These are phyloP conservation scores for Archegozetes longisetosus DNA, from an alignment of 1,140 invertebrate species.

Conservation along the genomic window DNA sequence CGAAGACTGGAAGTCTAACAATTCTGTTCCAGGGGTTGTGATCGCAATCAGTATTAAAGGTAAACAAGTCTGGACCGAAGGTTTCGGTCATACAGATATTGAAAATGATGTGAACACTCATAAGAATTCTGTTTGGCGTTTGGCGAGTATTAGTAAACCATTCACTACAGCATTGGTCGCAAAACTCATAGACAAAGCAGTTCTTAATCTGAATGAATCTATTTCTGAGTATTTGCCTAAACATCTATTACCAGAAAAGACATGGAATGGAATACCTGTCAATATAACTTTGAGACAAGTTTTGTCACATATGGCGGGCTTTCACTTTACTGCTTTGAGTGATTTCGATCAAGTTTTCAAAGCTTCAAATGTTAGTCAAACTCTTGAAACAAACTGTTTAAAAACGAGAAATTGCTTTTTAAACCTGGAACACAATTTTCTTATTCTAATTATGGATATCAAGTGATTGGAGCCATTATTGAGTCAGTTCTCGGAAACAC, in stretches of 20 bases:
- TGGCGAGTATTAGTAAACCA: not conserved
- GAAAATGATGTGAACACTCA: not conserved
- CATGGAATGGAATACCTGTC: not conserved
- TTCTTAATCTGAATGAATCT: not conserved
- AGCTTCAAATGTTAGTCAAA: not conserved
- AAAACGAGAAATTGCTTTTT: not conserved
- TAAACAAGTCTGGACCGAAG: not conserved
- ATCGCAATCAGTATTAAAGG: not conserved
- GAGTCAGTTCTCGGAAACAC: not conserved
- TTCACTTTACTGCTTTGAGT: not conserved
- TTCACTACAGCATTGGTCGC: not conserved
- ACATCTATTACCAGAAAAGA: not conserved
- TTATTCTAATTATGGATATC: constrained; percentile 2
- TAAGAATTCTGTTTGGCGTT: not conserved
- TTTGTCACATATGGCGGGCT: constrained; percentile 1
- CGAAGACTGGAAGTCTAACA: too few relatives aligned
- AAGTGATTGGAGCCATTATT: not conserved
- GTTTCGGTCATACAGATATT: not conserved
- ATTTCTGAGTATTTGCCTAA: not conserved
- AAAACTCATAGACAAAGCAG: not conserved
- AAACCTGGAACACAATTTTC: not conserved
- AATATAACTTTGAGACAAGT: constrained; percentile 1
- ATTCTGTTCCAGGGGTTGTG: not conserved
- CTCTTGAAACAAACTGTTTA: not conserved
- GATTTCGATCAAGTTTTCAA: not conserved